Evolutionary conservation across 2,113 vertebrate genomes (phyloP).

Genomic region (Podiceps cristatus): DNA sequence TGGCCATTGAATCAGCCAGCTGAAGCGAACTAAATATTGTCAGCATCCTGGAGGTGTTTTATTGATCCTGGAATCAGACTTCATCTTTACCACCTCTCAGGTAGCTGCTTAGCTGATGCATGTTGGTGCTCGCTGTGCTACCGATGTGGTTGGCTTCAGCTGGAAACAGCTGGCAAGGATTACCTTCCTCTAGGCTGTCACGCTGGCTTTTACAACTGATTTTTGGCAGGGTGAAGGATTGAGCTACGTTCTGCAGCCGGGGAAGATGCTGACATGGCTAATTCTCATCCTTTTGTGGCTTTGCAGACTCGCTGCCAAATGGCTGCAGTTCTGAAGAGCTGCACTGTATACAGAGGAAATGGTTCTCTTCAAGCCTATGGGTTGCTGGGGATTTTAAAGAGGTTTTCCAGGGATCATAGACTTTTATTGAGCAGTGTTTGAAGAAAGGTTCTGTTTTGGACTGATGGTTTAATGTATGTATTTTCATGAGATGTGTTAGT

Average conservation of each 20-base stretch:
- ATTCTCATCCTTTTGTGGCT: slow-evolving; percentile 69
- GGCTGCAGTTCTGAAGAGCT: slow-evolving; percentile 61
- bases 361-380: slow-evolving; percentile 4
- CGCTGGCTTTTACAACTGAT: slow-evolving; percentile 62
- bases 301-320: slow-evolving; percentile 44
- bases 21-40: background rate
- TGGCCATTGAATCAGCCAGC: background rate
- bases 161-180: slow-evolving; percentile 64
- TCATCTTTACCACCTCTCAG: background rate
- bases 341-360: slow-evolving; percentile 60
- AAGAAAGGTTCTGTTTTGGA: slow-evolving; percentile 20
- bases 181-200: slow-evolving; percentile 57
- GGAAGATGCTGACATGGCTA: slow-evolving; percentile 75
- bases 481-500: background rate
- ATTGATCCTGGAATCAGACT: background rate
- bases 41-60: background rate
- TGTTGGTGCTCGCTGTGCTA: background rate
- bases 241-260: slow-evolving; percentile 45
- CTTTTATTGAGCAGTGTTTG: slow-evolving; percentile 9
- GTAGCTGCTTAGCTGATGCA: background rate
- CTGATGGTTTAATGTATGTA: background rate
- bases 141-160: background rate
- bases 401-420: background rate
- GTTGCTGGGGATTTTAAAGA: slow-evolving; percentile 43
- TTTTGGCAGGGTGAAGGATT: slow-evolving; percentile 63